These are phyloP conservation scores for Pachyseris speciosa DNA, from an alignment of 64 coral and sea anemone genomes.

Conservation along the genomic window DNA sequence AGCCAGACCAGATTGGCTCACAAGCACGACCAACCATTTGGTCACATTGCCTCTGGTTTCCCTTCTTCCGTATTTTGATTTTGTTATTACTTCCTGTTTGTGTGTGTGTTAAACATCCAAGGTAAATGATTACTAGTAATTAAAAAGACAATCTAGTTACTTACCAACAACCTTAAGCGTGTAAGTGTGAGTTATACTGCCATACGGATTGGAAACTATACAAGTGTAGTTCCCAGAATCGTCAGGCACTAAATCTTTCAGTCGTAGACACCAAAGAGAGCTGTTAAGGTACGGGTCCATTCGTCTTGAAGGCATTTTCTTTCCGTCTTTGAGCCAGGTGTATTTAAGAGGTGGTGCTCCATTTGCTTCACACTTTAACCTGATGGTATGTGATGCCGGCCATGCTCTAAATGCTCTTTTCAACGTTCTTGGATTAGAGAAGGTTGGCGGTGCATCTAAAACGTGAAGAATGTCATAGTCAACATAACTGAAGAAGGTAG, in stretches of 20 bases:
- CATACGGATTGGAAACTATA: conserved; percentile 65
- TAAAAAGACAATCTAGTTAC: no score
- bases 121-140: no score
- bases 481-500: no score
- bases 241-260: conserved; percentile 40
- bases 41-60: no score
- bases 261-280: conserved; percentile 43
- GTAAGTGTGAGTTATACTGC: conserved; percentile 65
- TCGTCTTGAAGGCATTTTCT: not conserved
- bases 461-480: not conserved
- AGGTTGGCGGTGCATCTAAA: conserved; percentile 18
- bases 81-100: no score
- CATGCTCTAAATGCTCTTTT: conserved; percentile 65
- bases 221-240: conserved; percentile 68
- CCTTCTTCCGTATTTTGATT: no score
- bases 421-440: not conserved
- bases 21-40: no score
- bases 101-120: not conserved
- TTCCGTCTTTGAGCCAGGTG: conserved; percentile 74
- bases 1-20: no score
- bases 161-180: conserved; percentile 66
- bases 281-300: conserved; percentile 64
- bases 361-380: conserved; percentile 51
- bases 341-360: conserved; percentile 73
- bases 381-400: conserved; percentile 71